Conservation (phyloP, 2,113 vertebrate genomes). For the Poicephalus meyeri region DNA sequence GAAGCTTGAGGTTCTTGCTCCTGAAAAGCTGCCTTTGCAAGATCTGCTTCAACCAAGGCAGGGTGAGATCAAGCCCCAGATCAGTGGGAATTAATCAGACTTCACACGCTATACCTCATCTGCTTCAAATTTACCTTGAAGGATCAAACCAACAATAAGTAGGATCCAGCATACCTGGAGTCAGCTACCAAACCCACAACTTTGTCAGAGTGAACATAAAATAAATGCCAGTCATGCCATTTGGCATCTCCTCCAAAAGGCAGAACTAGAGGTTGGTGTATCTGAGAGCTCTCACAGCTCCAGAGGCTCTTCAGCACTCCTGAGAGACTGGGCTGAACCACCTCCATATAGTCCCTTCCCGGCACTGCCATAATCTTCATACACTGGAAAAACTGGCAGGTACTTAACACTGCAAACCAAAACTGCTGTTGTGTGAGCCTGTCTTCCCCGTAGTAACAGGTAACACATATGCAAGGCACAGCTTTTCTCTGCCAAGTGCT, state of each 20-base stretch:
- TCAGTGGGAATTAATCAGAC: neutral
- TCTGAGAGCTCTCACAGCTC: rapidly evolving
- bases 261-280: neutral
- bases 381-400: neutral
- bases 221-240: neutral
- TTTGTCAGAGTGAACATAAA: neutral
- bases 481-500: neutral
- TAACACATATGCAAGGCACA: neutral
- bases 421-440: neutral
- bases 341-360: neutral
- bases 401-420: neutral
- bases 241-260: neutral
- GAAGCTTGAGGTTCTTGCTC: neutral
- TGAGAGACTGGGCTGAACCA: neutral
- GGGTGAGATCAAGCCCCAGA: neutral
- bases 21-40: neutral
- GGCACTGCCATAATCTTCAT: neutral
- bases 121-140: neutral
- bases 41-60: neutral
- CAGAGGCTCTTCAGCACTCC: neutral
- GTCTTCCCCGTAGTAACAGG: neutral
- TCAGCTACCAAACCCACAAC: neutral
- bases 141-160: neutral
- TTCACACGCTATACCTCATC: neutral
- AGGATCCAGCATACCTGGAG: neutral